Percentiles rank a stretch among this genome's conserved stretches.
phyloP scores from a whole-genome alignment of 2,113 vertebrate species.

The Psophia crepitans region DNA sequence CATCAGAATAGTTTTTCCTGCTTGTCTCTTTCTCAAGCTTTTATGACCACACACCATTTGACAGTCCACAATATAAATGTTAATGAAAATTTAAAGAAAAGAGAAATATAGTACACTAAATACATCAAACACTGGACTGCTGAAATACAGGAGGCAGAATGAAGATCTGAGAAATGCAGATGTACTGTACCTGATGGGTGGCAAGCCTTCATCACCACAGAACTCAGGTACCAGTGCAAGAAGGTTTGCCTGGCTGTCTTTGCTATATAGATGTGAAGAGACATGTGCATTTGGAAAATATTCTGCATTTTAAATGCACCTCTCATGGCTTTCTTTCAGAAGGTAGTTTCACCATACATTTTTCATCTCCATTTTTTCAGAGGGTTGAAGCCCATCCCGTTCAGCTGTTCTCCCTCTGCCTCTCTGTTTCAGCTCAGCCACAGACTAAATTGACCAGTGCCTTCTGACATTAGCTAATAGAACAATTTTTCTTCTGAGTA shows the following conservation, averaged over 20 bases:
- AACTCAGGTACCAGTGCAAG: not conserved
- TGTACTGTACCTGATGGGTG: too few species aligned
- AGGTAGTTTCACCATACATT: not conserved
- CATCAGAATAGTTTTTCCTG: not conserved
- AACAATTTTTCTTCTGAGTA: not conserved
- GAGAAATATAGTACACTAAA: not conserved
- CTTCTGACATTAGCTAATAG: not conserved
- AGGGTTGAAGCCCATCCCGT: not conserved
- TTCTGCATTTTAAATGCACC: not conserved
- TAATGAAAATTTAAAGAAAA: not conserved
- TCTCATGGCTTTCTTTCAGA: not conserved
- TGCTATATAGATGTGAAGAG: not conserved
- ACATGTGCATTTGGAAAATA: fast-evolving
- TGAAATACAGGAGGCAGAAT: not conserved
- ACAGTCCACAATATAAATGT: not conserved
- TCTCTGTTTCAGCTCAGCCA: not conserved
- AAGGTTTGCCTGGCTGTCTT: not conserved
- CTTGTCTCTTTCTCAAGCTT: not conserved
- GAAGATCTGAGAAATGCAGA: not conserved
- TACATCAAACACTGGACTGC: not conserved
- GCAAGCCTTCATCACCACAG: not conserved
- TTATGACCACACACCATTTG: not conserved
- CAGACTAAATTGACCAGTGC: not conserved
- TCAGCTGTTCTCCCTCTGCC: not conserved
- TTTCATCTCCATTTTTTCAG: not conserved